phyloP scores from a whole-genome alignment of 2,888 invertebrate species.

The Tachina grossa region DNA sequence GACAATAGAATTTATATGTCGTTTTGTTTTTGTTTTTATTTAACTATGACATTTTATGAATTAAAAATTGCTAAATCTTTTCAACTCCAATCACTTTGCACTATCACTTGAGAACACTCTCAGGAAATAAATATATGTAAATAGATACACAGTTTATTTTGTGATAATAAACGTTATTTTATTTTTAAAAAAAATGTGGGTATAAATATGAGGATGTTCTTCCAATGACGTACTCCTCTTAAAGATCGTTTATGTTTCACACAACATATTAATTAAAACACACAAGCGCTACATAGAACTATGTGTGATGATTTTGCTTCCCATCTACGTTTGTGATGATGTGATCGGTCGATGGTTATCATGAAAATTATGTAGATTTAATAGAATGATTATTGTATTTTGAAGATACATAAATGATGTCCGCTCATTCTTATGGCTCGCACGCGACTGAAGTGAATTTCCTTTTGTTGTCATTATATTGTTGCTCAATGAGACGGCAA shows the following conservation, averaged over 20 bases:
- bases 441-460: conserved; percentile 71
- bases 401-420: conserved; percentile 26
- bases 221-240: conserved; percentile 2
- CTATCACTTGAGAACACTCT: neutral
- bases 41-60: neutral
- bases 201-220: neutral
- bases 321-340: conserved; percentile 9
- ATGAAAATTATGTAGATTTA: conserved; percentile 28
- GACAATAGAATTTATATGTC: conserved; percentile 6
- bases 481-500: conserved; percentile 63
- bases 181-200: too few relatives aligned
- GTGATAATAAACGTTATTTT: neutral
- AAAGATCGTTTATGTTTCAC: conserved; percentile 38
- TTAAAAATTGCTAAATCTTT: conserved; percentile 12
- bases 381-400: conserved; percentile 33
- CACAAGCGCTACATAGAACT: conserved; percentile 18
- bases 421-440: conserved; percentile 68
- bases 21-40: neutral
- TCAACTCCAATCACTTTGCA: neutral
- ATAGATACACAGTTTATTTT: neutral
- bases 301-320: conserved; percentile 30
- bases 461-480: conserved; percentile 58
- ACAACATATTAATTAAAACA: conserved; percentile 6
- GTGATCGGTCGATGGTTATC: neutral
- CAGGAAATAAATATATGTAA: neutral